Percentiles rank a stretch among this genome's conserved stretches.
Evolutionary conservation across 2,113 vertebrate species (phyloP).

Genomic region (Leptodactylus fuscus): DNA sequence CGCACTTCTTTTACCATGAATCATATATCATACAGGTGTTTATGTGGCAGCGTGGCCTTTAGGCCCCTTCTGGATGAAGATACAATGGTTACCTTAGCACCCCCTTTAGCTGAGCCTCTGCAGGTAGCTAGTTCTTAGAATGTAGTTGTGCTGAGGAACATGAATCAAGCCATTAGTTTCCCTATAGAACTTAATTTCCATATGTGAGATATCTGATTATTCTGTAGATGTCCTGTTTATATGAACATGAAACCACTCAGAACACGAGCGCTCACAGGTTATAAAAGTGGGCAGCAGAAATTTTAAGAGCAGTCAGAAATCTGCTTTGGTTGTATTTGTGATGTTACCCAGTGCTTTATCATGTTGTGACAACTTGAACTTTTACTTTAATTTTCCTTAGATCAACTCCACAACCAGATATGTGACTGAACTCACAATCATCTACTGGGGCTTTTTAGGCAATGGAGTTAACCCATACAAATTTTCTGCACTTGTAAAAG

Average conservation of each 20-base stretch:
- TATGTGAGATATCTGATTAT: background rate
- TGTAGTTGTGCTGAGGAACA: background rate
- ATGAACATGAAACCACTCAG: background rate
- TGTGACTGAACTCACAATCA: conserved; percentile 5
- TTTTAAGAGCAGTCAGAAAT: background rate
- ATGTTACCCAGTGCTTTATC: background rate
- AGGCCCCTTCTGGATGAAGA: too few species aligned
- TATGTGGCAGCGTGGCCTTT: too few species aligned
- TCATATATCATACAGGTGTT: too few species aligned
- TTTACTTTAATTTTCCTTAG: conserved; percentile 10
- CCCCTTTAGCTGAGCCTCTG: too few species aligned
- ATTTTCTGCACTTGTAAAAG: background rate
- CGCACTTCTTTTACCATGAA: too few species aligned
- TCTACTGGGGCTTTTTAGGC: background rate
- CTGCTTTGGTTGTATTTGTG: background rate
- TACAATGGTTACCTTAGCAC: too few species aligned
- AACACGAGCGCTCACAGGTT: background rate
- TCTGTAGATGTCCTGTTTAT: background rate
- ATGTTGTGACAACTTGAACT: conserved; percentile 7
- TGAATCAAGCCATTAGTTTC: background rate
- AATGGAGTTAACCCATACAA: background rate
- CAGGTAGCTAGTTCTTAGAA: background rate
- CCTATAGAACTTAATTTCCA: background rate
- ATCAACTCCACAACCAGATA: background rate
- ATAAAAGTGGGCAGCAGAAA: background rate